Percentiles rank a stretch among this genome's conserved stretches.
phyloP scores from a whole-genome alignment of 2,113 vertebrate species.

The Prietella phreatophila region DNA sequence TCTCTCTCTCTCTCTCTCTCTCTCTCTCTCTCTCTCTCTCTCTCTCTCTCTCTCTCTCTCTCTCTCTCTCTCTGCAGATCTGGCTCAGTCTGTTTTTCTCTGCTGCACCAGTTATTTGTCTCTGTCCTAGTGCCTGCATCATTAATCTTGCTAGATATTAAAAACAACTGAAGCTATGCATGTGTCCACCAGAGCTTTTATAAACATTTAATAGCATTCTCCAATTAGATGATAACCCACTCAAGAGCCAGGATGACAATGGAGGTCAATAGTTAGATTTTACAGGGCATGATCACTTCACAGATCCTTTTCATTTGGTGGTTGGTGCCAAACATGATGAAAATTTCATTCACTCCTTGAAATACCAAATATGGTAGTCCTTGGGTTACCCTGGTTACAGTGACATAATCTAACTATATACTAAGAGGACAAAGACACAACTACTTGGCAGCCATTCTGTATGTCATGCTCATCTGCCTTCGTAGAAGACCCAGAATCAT shows the following conservation, averaged over 20 bases:
- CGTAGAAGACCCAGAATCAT: background rate
- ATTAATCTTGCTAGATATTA: slow-evolving; percentile 60
- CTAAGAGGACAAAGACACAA: background rate
- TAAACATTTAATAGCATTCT: slow-evolving; percentile 57
- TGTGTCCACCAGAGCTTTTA: slow-evolving; percentile 49
- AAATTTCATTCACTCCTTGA: background rate
- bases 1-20: slow-evolving; percentile 5
- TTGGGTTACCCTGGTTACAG: background rate
- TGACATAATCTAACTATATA: background rate
- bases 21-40: background rate
- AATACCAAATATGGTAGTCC: background rate
- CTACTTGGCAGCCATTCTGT: background rate
- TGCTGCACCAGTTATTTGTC: slow-evolving; percentile 59
- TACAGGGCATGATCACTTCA: background rate
- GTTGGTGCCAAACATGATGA: background rate
- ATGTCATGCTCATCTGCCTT: background rate
- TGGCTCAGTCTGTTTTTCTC: slow-evolving; percentile 53
- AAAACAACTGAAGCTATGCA: slow-evolving; percentile 56
- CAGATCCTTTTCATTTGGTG: background rate
- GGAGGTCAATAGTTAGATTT: slow-evolving; percentile 21
- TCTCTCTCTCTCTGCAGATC: background rate
- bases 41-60: slow-evolving; percentile 7
- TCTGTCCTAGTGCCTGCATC: slow-evolving; percentile 59
- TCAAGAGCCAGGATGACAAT: slow-evolving; percentile 15
- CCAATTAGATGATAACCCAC: slow-evolving; percentile 26